Percentiles rank a stretch among this genome's conserved stretches.
These are phyloP conservation scores for Picus viridis DNA, from an alignment of 2,797 vertebrate genomes.

Conservation along the genomic window DNA sequence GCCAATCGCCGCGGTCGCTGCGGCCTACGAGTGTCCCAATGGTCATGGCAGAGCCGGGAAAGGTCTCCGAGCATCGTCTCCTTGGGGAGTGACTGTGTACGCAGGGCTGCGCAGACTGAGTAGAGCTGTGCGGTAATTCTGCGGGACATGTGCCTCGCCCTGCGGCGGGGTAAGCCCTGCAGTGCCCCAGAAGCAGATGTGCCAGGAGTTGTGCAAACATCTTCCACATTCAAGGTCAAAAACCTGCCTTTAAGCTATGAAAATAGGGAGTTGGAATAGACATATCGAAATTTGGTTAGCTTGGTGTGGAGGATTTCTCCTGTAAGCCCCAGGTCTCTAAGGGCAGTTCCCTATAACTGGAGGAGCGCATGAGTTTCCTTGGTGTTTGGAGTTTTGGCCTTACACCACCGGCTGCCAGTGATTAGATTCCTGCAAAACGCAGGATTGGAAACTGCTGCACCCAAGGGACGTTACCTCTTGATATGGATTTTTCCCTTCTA, in stretches of 20 bases:
- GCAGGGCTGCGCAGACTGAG: background rate
- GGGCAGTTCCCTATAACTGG: rapidly evolving
- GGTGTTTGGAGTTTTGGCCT: rapidly evolving
- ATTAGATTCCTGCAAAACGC: rapidly evolving
- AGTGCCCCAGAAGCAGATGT: rapidly evolving
- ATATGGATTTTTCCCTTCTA: background rate
- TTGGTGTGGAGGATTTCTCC: rapidly evolving
- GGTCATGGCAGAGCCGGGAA: background rate
- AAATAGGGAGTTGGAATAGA: rapidly evolving
- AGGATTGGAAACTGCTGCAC: background rate
- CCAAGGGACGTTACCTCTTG: rapidly evolving
- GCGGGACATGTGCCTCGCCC: rapidly evolving
- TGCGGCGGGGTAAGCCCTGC: background rate
- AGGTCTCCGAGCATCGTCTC: background rate
- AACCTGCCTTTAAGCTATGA: rapidly evolving
- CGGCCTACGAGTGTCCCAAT: too few relatives aligned
- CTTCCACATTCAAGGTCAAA: background rate
- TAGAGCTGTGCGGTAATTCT: rapidly evolving
- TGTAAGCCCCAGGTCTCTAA: too few relatives aligned
- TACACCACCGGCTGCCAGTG: rapidly evolving
- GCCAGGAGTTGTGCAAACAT: background rate
- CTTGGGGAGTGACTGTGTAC: background rate
- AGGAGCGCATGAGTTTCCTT: rapidly evolving
- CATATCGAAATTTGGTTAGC: rapidly evolving
- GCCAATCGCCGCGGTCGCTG: too few relatives aligned